Base-by-base conservation (phyloP, 2,888 invertebrate species). In the Epirrhoe alternata region DNA sequence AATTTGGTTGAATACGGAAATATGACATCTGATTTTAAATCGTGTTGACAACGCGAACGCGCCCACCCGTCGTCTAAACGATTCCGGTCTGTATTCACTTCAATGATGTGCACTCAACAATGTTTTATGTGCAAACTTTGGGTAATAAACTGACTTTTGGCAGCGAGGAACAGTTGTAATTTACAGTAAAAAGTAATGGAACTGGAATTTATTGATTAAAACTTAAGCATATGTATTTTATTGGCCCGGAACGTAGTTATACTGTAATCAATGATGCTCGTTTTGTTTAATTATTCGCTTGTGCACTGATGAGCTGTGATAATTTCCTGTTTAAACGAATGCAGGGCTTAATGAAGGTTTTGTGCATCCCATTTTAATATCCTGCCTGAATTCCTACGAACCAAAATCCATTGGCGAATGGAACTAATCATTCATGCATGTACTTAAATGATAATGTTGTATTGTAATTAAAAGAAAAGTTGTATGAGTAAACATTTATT, bases 31-130 rank as follows among this genome's bases (percentile, higher is more conserved):
- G 35, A 38, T 6, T 38, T 24, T 33, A 52, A 31, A 45, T 33
- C 6, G 31, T 49, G 51, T 54, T 8, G 30, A 30, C 63, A 64
- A 58, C 61, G 68, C 16, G 45, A 64, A 64, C 64, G 53, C 31
- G 38, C 61, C 17, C 47, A 17, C 35, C 49, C 60, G 45, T 77
- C 78, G 80, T 77, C 80, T 86, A 85, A 85, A 85, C 84, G 83
- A 79, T 84, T 80, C 75, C 70, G 67, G 79, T 75, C 77, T 77
- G 75, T 76, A 76, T 77, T 79, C 76, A 76, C 76, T 80, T 56
- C 70, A 57, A 77, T 75, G 76, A 78, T 72, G 76, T 73, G 75
- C 71, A 71, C 75, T 76, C 73, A 74, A 70, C 73, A 71, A 72
- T 75, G 73, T 75, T 76, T 77, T 77, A 81, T 74, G 75, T 65